phyloP scores from a whole-genome alignment of 1,140 invertebrate genomes.

The Rhopalosiphum maidis region DNA sequence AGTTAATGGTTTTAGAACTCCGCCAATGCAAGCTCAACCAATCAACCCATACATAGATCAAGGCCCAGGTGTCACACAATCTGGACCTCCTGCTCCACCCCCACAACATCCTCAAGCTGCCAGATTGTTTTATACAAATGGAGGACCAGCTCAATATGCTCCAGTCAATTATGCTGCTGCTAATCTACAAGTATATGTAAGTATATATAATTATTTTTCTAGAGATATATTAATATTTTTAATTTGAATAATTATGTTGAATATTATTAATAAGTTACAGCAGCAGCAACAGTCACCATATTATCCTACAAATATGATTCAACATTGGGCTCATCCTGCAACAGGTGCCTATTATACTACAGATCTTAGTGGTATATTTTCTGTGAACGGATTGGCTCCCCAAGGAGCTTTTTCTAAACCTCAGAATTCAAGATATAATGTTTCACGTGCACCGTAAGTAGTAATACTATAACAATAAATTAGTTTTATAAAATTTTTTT shows the following conservation, averaged over 20 bases:
- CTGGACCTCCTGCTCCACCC: constrained; percentile 62
- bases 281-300: constrained; percentile 67
- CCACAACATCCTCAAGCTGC: constrained; percentile 65
- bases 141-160: constrained; percentile 66
- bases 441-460: constrained; percentile 42
- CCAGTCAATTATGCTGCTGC: constrained; percentile 68
- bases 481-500: not conserved
- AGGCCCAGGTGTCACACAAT: constrained; percentile 57
- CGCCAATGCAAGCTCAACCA: constrained; percentile 62
- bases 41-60: constrained; percentile 59
- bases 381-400: constrained; percentile 77
- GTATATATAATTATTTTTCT: constrained; percentile 62
- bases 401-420: constrained; percentile 68
- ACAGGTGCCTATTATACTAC: constrained; percentile 69
- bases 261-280: constrained; percentile 59
- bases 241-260: constrained; percentile 5
- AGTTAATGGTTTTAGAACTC: constrained; percentile 74
- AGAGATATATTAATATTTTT: not conserved
- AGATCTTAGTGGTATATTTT: constrained; percentile 75
- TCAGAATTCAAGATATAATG: constrained; percentile 58
- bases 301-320: constrained; percentile 67
- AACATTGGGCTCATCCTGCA: constrained; percentile 67
- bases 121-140: constrained; percentile 71
- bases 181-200: constrained; percentile 74
- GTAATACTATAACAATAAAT: not conserved